Conservation (phyloP, 2,113 vertebrate species). For the Ceuthmochares aereus region DNA sequence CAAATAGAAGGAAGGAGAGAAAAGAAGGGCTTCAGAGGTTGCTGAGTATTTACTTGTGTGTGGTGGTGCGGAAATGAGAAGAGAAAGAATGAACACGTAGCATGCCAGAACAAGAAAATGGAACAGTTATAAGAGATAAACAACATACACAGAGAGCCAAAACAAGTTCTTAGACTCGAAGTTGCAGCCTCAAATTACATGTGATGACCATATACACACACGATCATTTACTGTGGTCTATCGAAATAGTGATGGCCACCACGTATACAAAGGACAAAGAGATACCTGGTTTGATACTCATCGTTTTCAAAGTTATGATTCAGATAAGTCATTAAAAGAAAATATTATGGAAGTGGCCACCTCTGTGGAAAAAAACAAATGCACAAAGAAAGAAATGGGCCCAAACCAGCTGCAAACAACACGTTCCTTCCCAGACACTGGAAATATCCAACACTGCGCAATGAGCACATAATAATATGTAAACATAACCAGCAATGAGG, state of each 20-base stretch:
- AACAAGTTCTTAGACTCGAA: not conserved
- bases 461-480: not conserved
- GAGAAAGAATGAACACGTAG: not conserved
- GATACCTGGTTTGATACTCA: not conserved
- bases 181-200: not conserved
- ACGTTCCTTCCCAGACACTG: not conserved
- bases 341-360: not conserved
- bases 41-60: not conserved
- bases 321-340: not conserved
- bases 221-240: not conserved
- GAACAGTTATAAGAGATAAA: not conserved
- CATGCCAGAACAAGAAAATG: not conserved
- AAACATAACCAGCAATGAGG: not conserved
- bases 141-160: not conserved
- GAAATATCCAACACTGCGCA: not conserved
- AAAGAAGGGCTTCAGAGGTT: not conserved
- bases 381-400: not conserved
- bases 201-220: not conserved
- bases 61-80: not conserved
- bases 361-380: not conserved
- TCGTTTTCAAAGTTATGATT: not conserved
- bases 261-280: not conserved
- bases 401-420: not conserved
- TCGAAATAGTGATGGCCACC: not conserved
- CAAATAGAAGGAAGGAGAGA: not conserved